These are phyloP conservation scores for Heliconius erato DNA, from an alignment of 2,888 invertebrate species.

Conservation along the genomic window DNA sequence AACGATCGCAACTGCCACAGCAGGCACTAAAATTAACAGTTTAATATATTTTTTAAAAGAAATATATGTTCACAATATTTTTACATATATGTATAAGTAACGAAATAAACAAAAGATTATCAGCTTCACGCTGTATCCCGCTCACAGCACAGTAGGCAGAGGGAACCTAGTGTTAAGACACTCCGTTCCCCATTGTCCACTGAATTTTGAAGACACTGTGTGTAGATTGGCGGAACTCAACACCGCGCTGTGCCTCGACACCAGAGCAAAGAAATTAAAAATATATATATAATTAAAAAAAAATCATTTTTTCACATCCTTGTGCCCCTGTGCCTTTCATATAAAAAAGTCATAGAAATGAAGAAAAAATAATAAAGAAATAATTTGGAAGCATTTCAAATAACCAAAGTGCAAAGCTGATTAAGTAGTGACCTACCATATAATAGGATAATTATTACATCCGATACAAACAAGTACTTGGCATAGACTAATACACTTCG, in stretches of 20 bases:
- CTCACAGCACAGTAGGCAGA: no score
- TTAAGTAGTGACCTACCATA: neutral
- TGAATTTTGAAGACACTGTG: no score
- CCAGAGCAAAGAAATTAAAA: no score
- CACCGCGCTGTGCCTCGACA: no score
- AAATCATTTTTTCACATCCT: no score
- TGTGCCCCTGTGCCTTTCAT: no score
- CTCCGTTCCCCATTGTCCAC: no score
- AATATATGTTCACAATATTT: neutral
- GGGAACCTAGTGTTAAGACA: no score
- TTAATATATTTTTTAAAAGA: neutral
- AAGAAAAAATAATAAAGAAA: neutral
- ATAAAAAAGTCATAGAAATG: no score
- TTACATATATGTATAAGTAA: neutral
- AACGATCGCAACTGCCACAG: constrained; percentile 34
- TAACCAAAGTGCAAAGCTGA: neutral
- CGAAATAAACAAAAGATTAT: neutral
- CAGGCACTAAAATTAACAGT: constrained; percentile 3
- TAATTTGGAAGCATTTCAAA: neutral
- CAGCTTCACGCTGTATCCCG: no score
- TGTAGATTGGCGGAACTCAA: no score
- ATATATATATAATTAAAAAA: no score
- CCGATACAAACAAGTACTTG: constrained; percentile 31
- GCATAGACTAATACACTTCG: constrained; percentile 33
- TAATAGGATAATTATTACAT: constrained; percentile 29